Percentiles rank a stretch among this genome's conserved stretches.
Evolutionary conservation across 2,888 invertebrate genomes (phyloP).

Genomic region (Tinea semifulvella): DNA sequence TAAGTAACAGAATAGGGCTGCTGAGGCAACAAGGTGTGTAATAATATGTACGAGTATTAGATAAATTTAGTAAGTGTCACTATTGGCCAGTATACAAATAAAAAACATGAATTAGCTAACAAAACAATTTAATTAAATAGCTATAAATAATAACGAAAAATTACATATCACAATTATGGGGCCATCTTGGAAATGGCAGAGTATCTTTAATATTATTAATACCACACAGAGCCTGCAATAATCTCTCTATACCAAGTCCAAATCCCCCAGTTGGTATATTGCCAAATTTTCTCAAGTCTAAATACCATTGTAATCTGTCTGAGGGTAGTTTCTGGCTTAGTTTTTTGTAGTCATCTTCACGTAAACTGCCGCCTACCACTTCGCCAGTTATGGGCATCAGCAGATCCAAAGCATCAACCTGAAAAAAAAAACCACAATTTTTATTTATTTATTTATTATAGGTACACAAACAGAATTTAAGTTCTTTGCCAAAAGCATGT

Average conservation of each 20-base stretch:
- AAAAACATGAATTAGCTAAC: too few relatives aligned
- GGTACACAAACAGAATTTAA: too few relatives aligned
- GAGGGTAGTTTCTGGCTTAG: conserved; percentile 71
- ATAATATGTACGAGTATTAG: too few relatives aligned
- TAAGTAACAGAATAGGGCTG: too few relatives aligned
- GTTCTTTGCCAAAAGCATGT: background rate
- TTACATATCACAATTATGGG: conserved; percentile 82
- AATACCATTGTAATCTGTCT: conserved; percentile 80
- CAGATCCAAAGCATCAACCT: conserved; percentile 88
- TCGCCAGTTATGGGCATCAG: conserved; percentile 92
- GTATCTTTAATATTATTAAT: conserved; percentile 92
- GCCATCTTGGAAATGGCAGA: conserved; percentile 94
- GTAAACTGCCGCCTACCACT: conserved; percentile 92
- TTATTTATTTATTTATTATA: too few relatives aligned
- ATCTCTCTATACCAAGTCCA: conserved; percentile 95
- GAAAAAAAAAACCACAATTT: conserved; percentile 25
- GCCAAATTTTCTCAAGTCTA: conserved; percentile 89
- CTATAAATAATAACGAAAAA: too few relatives aligned
- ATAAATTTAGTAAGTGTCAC: too few relatives aligned
- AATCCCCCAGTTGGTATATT: conserved; percentile 93
- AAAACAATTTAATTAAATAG: too few relatives aligned
- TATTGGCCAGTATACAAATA: too few relatives aligned
- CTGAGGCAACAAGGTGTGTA: too few relatives aligned
- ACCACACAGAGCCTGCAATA: conserved; percentile 83
- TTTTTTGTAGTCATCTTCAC: conserved; percentile 79